A percentile compares a stretch with the other conserved stretches of the same genome.
phyloP scores from a whole-genome alignment of 2,797 vertebrate species.

The Rhinella marina region DNA sequence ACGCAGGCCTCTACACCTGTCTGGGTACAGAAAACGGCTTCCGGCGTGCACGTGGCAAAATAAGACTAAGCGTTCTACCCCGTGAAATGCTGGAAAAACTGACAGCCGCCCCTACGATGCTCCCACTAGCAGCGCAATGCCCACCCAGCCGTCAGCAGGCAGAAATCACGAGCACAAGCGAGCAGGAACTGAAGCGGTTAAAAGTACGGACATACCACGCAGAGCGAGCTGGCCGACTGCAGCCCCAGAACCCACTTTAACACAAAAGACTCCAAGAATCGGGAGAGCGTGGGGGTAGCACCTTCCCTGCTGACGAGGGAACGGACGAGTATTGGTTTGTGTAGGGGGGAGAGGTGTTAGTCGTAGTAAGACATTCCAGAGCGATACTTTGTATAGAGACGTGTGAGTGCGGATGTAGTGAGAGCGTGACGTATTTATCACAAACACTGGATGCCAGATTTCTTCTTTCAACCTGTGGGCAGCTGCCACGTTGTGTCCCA shows the following conservation, averaged over 20 bases:
- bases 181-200: constrained; percentile 36
- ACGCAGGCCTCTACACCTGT: constrained; percentile 64
- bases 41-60: constrained; percentile 57
- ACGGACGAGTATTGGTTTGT: not conserved
- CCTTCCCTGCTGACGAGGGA: constrained; percentile 3
- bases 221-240: constrained; percentile 15
- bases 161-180: constrained; percentile 26
- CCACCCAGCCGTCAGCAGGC: constrained; percentile 36
- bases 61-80: constrained; percentile 60
- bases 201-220: not conserved
- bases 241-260: not conserved
- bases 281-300: constrained; percentile 17
- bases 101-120: constrained; percentile 36
- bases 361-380: constrained; percentile 58
- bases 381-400: constrained; percentile 48
- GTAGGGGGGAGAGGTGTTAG: constrained; percentile 23
- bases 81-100: constrained; percentile 58
- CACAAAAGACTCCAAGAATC: not conserved
- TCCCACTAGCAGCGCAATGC: constrained; percentile 42
- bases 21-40: constrained; percentile 65
- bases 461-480: constrained; percentile 9
- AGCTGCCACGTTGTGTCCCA: constrained; percentile 13
- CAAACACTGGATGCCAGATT: constrained; percentile 46
- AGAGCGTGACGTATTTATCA: constrained; percentile 53
- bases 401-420: constrained; percentile 47